A percentile compares a stretch with the other conserved stretches of the same genome.
Evolutionary conservation across 2,113 vertebrate species (phyloP).

Genomic region (Micronycteris hirsuta): DNA sequence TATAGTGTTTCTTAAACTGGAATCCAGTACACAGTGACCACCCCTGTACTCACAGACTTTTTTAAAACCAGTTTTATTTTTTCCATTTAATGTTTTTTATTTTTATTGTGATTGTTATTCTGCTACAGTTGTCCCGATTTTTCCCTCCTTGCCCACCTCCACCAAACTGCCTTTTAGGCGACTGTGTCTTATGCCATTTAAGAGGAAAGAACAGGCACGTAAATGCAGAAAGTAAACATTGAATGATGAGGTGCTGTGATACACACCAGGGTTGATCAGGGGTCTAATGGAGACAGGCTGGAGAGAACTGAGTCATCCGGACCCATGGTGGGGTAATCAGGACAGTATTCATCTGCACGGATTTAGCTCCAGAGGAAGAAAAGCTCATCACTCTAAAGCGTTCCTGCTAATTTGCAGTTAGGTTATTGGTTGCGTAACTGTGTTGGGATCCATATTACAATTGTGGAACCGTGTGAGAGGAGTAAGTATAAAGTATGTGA

Average conservation of each 20-base stretch:
- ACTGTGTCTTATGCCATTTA: not conserved
- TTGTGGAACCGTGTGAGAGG: not conserved
- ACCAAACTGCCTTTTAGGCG: not conserved
- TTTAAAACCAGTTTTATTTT: not conserved
- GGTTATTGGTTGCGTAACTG: not conserved
- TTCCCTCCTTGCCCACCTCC: too few relatives aligned
- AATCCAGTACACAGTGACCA: not conserved
- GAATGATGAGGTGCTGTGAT: not conserved
- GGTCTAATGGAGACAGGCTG: not conserved
- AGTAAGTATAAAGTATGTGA: not conserved
- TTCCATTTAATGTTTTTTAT: too few relatives aligned
- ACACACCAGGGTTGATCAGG: not conserved
- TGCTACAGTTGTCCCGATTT: too few relatives aligned
- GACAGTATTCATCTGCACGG: not conserved
- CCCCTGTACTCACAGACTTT: not conserved
- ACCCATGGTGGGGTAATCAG: not conserved
- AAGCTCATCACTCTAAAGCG: not conserved
- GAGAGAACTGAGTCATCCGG: not conserved
- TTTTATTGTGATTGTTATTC: too few relatives aligned
- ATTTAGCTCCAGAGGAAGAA: not conserved
- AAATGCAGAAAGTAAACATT: not conserved
- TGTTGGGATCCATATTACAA: not conserved
- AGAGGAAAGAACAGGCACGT: not conserved
- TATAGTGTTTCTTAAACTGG: not conserved
- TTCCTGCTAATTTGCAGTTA: not conserved